Evolutionary conservation across 2,113 vertebrate genomes (phyloP), one percentile per base, ranked within the genome.

Genomic region (Neolamprologus devosi): DNA sequence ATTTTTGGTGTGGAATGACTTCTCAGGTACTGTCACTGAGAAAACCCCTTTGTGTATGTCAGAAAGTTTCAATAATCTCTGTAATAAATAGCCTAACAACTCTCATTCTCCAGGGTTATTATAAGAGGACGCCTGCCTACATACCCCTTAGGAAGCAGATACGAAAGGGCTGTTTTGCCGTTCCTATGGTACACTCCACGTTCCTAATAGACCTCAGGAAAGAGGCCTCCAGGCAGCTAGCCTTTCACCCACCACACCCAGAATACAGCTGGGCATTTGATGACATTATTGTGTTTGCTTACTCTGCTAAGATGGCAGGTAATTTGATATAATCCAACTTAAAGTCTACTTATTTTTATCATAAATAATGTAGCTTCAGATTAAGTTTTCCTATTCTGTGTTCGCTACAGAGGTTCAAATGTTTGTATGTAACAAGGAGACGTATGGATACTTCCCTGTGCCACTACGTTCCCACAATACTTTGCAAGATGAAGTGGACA

Each of bases 1-100:
- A 99, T 93, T 99, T 99, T 95, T 99, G 98, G 98, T 98, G 98
- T 85, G 98, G 97, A 21, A 99, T 99, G 98, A 98, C 98, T 3
- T 94, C 97, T 0, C 97, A 99, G 98, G 98, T 98, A 91, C 19
- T 60, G 8, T 51, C 23, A 19, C 10, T 47, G 19, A 12, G 9
- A 81, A 16, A 53, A 23, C 40, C n/a, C 58, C 26, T 47, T 70
- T 53, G 7, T 86, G 26, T 87, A 3, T 63, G 10, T 33, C 73
- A 78, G 70, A 49, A 30, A 30, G 28, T 51, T 51, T 78, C 45
- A 78, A 9, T 51, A 47, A 33, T 40, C n/a, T 73, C 45, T 85
- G 12, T 82, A 85, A 30, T 88, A 4, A 54, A 26, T 37, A 79
- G 11, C 68, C 23, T 45, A 87, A 84, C 58, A n/a, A 13, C 47